Evolutionary conservation across 1,140 invertebrate species (phyloP).

Genomic region (Paracyclopina nana): DNA sequence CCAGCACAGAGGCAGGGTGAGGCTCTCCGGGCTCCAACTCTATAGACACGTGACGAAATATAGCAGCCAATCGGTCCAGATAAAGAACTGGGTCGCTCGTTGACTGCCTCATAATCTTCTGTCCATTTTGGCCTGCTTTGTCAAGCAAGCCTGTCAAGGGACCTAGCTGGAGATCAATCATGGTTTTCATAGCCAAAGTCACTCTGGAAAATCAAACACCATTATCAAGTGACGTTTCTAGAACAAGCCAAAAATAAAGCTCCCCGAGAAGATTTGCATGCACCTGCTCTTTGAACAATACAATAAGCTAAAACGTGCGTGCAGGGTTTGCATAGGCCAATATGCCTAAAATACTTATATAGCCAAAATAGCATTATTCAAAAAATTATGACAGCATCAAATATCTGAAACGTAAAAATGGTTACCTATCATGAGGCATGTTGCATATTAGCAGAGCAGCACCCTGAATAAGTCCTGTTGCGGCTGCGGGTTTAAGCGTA

Average conservation of each 20-base stretch:
- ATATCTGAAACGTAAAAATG: background rate
- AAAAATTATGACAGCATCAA: background rate
- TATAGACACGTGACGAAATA: conserved; percentile 59
- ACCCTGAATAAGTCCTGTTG: conserved; percentile 59
- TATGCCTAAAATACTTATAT: no score
- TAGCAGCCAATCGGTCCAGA: conserved; percentile 71
- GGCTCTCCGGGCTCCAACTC: background rate
- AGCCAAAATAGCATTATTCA: background rate
- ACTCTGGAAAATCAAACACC: no score
- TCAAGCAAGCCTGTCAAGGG: background rate
- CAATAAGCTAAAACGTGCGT: no score
- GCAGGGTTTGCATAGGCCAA: no score
- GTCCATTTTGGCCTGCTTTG: background rate
- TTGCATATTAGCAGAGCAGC: conserved; percentile 38
- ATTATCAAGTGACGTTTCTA: no score
- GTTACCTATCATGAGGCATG: background rate
- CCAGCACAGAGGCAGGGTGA: conserved; percentile 2
- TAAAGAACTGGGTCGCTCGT: conserved; percentile 60
- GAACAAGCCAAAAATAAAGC: no score
- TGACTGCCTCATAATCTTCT: background rate
- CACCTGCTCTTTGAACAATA: no score
- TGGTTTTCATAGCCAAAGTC: background rate
- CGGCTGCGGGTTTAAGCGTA: conserved; percentile 53
- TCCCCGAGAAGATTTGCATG: no score
- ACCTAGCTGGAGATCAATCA: background rate